Evolutionary conservation across 2,888 invertebrate genomes (phyloP), one percentile per base, ranked within the genome.

Genomic region (Byasa hedistus): DNA sequence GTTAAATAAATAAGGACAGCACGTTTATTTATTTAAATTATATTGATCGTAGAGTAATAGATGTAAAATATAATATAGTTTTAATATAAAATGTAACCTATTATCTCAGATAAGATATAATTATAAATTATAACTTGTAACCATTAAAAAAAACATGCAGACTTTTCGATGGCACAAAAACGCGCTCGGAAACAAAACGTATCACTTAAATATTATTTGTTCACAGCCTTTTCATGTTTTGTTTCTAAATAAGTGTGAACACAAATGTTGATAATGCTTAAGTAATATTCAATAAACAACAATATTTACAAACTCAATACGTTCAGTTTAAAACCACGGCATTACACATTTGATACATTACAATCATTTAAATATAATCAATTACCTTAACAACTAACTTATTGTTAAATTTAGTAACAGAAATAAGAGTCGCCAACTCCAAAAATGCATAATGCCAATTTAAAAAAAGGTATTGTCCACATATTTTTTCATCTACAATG

Each of bases 171-270:
- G 70, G 68, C 68, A 68, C 68, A 68, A 54, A 39, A 68, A 68
- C 59, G 64, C 58, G 39, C 66, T 57, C 68, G 39, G 64, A 65
- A 56, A 67, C 51, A 64, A 66, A 61, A 65, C 58, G 57, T 58
- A 62, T 65, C 63, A 64, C 62, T 68, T 69, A 70, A 71, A 72
- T 74, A 77, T 70, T 78, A 77, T 76, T 79, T 83, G 83, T 83
- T 86, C 86, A 86, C 88, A 88, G 87, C 86, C 84, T 75, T 76
- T 74, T 76, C 73, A 58, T 80, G 73, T 68, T 66, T 65, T 66
- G 62, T 69, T 70, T 39, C 68, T 72, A 68, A 70, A 70, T 71
- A 65, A 39, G 3, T 70, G 76, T 83, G 78, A 82, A 81, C 77
- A 77, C 73, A 71, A 71, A 69, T 69, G 70, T 65, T 32, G 63